Evolutionary conservation across 2,797 vertebrate species (phyloP), one percentile per base, ranked within the genome.

Genomic region (Notolabrus celidotus): DNA sequence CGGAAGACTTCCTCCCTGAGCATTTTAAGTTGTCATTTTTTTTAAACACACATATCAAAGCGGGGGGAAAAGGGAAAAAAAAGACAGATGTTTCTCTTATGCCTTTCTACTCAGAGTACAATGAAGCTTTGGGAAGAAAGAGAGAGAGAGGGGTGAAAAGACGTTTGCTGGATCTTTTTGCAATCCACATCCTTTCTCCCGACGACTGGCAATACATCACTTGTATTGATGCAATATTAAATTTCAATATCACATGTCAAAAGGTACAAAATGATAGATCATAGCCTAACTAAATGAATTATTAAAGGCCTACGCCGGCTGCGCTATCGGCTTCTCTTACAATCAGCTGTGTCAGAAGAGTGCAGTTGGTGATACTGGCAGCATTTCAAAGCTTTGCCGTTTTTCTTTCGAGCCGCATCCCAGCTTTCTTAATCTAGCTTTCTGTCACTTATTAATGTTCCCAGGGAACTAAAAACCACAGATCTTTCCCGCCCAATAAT

Each of bases 201-300:
- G 63, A 85, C 74, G 88, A 88, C 93, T 90, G 86, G 94, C 90
- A 91, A 94, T 94, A 92, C 90, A 94, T 94, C 93, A 95, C 92
- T 94, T 95, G 92, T 94, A 94, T 94, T 93, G 93, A 95, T 94
- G 92, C 93, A 93, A 94, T 94, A 94, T 95, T 95, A 94, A 94
- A 95, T 95, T 95, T 94, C 94, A 95, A 94, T 94, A 95, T 95
- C 89, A 83, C 90, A 91, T 95, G 94, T 95, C 94, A 95, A 95
- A 95, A 95, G 94, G 93, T 94, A 94, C 92, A 94, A 95, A 94
- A 95, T 94, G 94, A 95, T 92, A 95, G 93, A 95, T 95, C 94
- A 95, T 92, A 94, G 93, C 91, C 92, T 90, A 92, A 92, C 91
- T 93, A 94, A 93, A 93, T 95, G 90, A 94, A 95, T 95, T 94